A percentile compares a stretch with the other conserved stretches of the same genome.
Conservation (phyloP, 2,888 invertebrate species). For the Lissocephala sabroskyi region DNA sequence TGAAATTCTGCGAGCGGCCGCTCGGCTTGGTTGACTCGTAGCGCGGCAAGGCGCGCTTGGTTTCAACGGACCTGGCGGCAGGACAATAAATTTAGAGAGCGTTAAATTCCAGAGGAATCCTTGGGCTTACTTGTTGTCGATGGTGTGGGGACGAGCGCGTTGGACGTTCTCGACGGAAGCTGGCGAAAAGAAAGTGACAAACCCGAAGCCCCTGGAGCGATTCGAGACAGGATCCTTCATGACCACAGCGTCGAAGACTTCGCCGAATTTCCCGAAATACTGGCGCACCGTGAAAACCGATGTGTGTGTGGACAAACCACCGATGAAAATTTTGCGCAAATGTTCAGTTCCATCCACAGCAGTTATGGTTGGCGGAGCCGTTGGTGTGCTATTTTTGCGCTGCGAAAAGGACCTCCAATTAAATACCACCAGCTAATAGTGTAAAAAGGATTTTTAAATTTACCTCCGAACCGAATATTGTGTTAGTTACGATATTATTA, state of each 20-base stretch:
- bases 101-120: not conserved
- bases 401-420: no score
- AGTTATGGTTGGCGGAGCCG: not conserved
- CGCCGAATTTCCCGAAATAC: slow-evolving; percentile 64
- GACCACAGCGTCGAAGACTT: slow-evolving; percentile 63
- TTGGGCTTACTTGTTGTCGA: slow-evolving; percentile 74
- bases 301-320: slow-evolving; percentile 62
- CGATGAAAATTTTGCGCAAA: slow-evolving; percentile 68
- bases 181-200: slow-evolving; percentile 59
- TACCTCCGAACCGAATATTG: slow-evolving; percentile 33
- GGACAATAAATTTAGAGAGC: slow-evolving; percentile 1
- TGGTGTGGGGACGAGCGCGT: slow-evolving; percentile 55
- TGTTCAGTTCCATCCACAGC: slow-evolving; percentile 42
- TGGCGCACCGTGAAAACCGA: slow-evolving; percentile 52
- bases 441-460: not conserved
- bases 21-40: slow-evolving; percentile 32
- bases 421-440: no score
- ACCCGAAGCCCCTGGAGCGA: slow-evolving; percentile 68
- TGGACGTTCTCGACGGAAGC: slow-evolving; percentile 66
- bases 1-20: no score
- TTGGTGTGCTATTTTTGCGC: not conserved
- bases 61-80: slow-evolving; percentile 64
- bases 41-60: slow-evolving; percentile 66
- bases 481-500: slow-evolving; percentile 17
- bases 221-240: slow-evolving; percentile 67